phyloP scores from a whole-genome alignment of 2,797 vertebrate species.

The Myripristis murdjan region DNA sequence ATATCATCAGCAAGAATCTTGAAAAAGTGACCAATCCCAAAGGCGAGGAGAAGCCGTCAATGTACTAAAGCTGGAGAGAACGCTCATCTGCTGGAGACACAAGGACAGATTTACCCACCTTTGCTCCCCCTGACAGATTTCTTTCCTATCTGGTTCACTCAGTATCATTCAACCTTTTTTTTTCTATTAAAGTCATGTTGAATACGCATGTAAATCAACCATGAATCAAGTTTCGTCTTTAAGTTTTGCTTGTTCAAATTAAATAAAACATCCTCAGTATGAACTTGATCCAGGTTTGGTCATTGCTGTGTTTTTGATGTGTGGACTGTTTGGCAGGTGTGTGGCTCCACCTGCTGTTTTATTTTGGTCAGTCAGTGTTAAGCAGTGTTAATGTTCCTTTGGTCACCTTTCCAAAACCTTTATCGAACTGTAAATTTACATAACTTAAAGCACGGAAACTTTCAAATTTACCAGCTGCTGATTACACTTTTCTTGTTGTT shows the following conservation, averaged over 20 bases:
- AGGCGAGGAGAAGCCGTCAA: slow-evolving; percentile 93
- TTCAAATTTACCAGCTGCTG: no score
- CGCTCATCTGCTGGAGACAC: neutral
- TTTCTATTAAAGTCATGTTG: neutral
- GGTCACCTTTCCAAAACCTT: no score
- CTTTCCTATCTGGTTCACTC: neutral
- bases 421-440: no score
- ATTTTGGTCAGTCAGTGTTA: no score
- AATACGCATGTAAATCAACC: neutral
- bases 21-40: slow-evolving; percentile 95
- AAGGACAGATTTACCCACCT: neutral
- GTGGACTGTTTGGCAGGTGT: no score
- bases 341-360: no score
- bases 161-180: neutral
- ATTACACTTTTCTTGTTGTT: no score
- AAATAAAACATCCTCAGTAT: slow-evolving; percentile 11
- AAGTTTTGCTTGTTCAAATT: neutral
- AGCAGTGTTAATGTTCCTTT: no score
- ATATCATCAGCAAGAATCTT: slow-evolving; percentile 91
- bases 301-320: slow-evolving; percentile 16
- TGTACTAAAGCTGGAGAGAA: slow-evolving; percentile 86
- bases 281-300: slow-evolving; percentile 12
- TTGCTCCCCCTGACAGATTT: neutral
- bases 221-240: neutral
- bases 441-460: no score